Evolutionary conservation across 2,888 invertebrate species (phyloP), one percentile per base, ranked within the genome.

Genomic region (Incurvaria masculella): DNA sequence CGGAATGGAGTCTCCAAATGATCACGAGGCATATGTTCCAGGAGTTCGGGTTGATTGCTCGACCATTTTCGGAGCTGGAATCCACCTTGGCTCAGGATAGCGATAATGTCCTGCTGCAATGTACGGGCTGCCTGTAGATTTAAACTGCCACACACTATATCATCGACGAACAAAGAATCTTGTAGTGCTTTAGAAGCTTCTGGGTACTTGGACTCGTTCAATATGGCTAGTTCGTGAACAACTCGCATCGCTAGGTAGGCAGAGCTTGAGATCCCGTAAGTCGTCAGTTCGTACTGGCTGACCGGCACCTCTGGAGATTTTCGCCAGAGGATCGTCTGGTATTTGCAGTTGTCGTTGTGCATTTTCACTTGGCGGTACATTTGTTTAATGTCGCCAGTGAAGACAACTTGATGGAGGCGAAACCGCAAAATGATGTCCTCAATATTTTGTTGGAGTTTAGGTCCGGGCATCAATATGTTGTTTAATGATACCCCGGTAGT

Each of bases 341-440:
- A 57, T 6, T 44, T 33, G 18, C 52, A 41, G 23, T 58, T 54
- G 6, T 52, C 42, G 3, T 48, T 38, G 10, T 51, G 38, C 41
- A 58, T 19, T 4, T 45, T 44, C 2, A 56, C 51, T 21, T 54
- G 52, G 11, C 55, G 52, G 46, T 54, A 58, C 55, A 58, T 57
- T 26, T 56, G 52, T n/a, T 53, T 53, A 4, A 58, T 53, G 27
- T 58, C 57, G 40, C 52, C 50, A 1, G 57, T 57, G 40, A 59
- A 52, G 4, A 55, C 57, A 38, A 54, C 44, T 11, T 33, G 20
- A 33, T 55, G 53, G 8, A 45, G 38, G 21, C 56, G 46, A 21
- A 56, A 57, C 4, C 55, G 50, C 14, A 52, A 19, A 19, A 59
- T 53, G 1, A 57, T 52, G 20, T 55, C 49, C 26, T 52, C 51